Evolutionary conservation across 2,888 invertebrate genomes (phyloP), one percentile per base, ranked within the genome.

Genomic region (Sesia apiformis): DNA sequence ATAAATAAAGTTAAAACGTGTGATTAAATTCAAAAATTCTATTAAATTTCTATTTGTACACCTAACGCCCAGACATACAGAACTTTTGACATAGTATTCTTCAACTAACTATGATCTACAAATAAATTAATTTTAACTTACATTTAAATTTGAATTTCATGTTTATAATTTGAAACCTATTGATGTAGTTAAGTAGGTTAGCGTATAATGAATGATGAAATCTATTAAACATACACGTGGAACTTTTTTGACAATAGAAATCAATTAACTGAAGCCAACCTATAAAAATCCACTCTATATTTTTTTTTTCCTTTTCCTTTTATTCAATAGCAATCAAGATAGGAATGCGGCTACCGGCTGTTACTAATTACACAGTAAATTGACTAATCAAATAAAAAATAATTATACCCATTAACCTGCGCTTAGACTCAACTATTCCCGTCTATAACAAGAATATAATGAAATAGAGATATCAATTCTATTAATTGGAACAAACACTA

Each of bases 301-400:
- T 38, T 4, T 50, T 50, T n/a, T 46, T 38, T 38, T 39, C 8
- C 8, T 23, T 23, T 50, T 50, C 50, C 23, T 50, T 50, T 7
- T 6, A 50, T 50, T 8, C 4, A 46, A 50, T 50, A 50, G 7
- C 39, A 52, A 52, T 52, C 52, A 40, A 4, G 39, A 8, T 52
- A 52, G 52, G 52, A 52, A 52, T 52, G 52, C 40, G 39, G 52
- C 40, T 52, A 52, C 40, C 39, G 52, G 38, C 50, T 38, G 50
- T 50, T 38, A 39, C 50, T 50, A 50, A 50, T 50, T 50, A 39
- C 38, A 50, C 38, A 38, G 38, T 50, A 50, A 50, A 50, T 50
- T 50, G 50, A 50, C 50, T 50, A 38, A 46, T 46, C n/a, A 46
- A 23, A 23, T 23, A 23, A 46, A 46, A 46, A 46, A 46, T 46